Conservation (phyloP, 1,140 invertebrate species). For the Bacillus rossius region DNA sequence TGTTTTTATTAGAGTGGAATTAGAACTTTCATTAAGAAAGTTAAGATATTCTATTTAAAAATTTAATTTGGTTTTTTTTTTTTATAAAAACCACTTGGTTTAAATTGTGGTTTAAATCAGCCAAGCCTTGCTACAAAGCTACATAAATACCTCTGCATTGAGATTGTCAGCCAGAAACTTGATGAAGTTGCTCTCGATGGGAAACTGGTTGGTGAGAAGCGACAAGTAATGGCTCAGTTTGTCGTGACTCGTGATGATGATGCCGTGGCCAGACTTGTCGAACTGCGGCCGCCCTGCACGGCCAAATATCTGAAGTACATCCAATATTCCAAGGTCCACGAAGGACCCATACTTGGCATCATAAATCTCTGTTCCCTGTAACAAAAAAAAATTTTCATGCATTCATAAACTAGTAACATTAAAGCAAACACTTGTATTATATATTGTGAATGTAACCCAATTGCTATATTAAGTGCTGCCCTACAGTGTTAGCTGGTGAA, state of each 20-base stretch:
- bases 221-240: constrained; percentile 93
- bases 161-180: constrained; percentile 91
- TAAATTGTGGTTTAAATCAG: too few relatives aligned
- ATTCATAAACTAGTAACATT: constrained; percentile 1
- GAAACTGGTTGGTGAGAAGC: constrained; percentile 92
- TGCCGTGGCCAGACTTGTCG: constrained; percentile 86
- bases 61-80: too few relatives aligned
- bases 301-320: constrained; percentile 99
- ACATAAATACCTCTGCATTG: constrained; percentile 93
- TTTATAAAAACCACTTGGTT: too few relatives aligned
- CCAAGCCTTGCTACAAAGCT: too few relatives aligned
- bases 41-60: too few relatives aligned
- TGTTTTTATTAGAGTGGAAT: too few relatives aligned
- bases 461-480: too few relatives aligned
- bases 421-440: too few relatives aligned
- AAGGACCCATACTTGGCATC: constrained; percentile 93
- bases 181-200: constrained; percentile 97
- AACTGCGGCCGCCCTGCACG: constrained; percentile 95
- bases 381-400: constrained; percentile 20
- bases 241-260: constrained; percentile 91
- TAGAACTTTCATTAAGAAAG: too few relatives aligned
- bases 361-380: constrained; percentile 94
- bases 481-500: too few relatives aligned
- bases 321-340: constrained; percentile 93
- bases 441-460: too few relatives aligned